These are phyloP conservation scores for Natator depressus DNA, from an alignment of 2,113 vertebrate genomes.

Conservation along the genomic window DNA sequence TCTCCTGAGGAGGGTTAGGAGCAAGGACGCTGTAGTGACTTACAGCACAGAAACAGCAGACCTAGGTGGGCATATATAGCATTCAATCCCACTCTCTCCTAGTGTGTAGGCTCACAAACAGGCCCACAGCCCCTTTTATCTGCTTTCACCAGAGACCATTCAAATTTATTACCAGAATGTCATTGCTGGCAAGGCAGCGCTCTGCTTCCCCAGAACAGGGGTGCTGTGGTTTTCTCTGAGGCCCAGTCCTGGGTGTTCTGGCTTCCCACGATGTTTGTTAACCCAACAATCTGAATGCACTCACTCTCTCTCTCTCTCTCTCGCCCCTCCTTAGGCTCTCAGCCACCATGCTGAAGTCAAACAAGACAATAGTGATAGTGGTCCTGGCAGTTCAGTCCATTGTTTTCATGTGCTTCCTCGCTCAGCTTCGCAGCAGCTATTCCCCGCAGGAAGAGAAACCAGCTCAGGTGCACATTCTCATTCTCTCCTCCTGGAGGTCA, in stretches of 20 bases:
- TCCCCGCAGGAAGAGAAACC: background rate
- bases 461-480: conserved; percentile 81
- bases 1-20: background rate
- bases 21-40: background rate
- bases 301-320: background rate
- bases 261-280: background rate
- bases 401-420: conserved; percentile 74
- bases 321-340: conserved; percentile 21
- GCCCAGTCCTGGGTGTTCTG: background rate
- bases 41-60: background rate
- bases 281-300: background rate
- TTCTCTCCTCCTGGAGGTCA: conserved; percentile 87
- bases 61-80: background rate
- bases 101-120: background rate
- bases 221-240: background rate
- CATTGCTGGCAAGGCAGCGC: background rate
- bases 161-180: background rate
- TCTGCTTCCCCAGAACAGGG: background rate
- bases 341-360: conserved; percentile 41
- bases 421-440: conserved; percentile 68
- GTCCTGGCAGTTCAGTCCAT: conserved; percentile 74
- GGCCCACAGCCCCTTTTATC: background rate
- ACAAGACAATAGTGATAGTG: background rate
- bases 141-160: background rate
- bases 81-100: background rate